These are phyloP conservation scores for Branchellion lobata DNA, from an alignment of 2,888 invertebrate species.

Conservation along the genomic window DNA sequence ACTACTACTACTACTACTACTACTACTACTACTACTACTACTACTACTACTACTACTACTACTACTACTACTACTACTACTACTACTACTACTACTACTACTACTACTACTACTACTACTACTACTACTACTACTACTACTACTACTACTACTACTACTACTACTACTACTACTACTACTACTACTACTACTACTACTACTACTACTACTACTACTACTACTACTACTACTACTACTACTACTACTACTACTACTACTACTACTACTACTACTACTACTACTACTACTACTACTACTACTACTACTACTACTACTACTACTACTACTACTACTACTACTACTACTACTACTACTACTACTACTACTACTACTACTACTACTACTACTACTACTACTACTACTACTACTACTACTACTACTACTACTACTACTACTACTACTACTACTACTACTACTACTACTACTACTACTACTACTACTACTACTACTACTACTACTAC, in stretches of 20 bases:
- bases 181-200: conserved; percentile 37
- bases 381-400: not conserved
- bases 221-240: not conserved
- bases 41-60: not conserved
- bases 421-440: not conserved
- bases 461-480: not conserved
- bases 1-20: not conserved
- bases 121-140: conserved; percentile 47
- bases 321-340: not conserved
- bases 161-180: conserved; percentile 46
- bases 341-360: not conserved
- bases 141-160: conserved; percentile 44
- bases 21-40: not conserved
- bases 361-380: not conserved
- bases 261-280: not conserved
- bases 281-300: not conserved
- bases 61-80: conserved; percentile 37
- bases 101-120: conserved; percentile 47
- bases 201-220: not conserved
- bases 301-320: not conserved
- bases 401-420: not conserved
- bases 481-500: not conserved
- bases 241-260: not conserved
- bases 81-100: conserved; percentile 47
- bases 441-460: not conserved